These are phyloP conservation scores for Nemoura dubitans DNA, from an alignment of 2,888 invertebrate genomes.

Conservation along the genomic window DNA sequence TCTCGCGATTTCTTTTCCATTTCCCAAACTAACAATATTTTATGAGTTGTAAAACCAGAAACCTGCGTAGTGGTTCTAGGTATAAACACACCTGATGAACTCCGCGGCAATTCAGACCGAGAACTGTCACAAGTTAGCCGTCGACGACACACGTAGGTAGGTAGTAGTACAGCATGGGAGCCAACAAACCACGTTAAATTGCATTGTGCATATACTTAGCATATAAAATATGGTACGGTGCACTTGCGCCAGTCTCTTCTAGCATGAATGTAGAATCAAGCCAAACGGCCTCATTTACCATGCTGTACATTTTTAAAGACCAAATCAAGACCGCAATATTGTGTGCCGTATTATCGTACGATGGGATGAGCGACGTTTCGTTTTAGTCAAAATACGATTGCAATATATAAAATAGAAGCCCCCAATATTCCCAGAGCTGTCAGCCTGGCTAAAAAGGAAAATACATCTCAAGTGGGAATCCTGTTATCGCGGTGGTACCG, in stretches of 20 bases:
- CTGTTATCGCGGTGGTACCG: background rate
- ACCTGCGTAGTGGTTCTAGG: background rate
- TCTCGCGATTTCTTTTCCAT: constrained; percentile 13
- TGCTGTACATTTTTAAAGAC: background rate
- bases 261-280: background rate
- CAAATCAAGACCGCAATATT: background rate
- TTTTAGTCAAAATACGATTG: background rate
- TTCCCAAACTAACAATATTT: constrained; percentile 22
- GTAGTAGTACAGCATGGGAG: no score
- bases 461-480: background rate
- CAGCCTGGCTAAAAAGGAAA: background rate
- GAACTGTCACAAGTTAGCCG: background rate
- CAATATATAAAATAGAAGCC: background rate
- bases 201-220: constrained; percentile 14
- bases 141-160: background rate
- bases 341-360: background rate
- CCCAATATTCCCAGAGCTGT: background rate
- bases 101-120: background rate
- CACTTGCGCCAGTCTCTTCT: background rate
- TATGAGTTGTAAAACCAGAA: constrained; percentile 26
- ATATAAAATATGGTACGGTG: background rate
- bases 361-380: background rate
- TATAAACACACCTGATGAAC: background rate
- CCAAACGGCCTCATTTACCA: background rate
- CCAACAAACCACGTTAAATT: background rate